Evolutionary conservation across 2,888 invertebrate species (phyloP).

Genomic region (Brachylomia viminalis): DNA sequence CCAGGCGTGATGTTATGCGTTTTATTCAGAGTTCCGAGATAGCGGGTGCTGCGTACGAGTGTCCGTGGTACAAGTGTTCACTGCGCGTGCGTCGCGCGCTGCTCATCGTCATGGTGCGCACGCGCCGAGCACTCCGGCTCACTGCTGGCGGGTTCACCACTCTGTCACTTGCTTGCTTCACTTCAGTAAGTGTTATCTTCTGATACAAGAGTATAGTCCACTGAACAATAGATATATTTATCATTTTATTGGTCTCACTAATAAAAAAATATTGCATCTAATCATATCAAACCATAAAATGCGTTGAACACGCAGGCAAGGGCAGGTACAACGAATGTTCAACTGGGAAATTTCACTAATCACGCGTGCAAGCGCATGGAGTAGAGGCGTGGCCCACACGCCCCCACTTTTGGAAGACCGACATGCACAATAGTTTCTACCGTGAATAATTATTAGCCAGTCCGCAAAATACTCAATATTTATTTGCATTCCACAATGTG

Average conservation of each 20-base stretch:
- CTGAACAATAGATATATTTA: background rate
- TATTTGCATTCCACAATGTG: too few species aligned
- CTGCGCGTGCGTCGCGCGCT: slow-evolving; percentile 75
- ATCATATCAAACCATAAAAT: slow-evolving; percentile 5
- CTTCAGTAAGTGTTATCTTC: slow-evolving; percentile 74
- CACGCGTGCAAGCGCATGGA: background rate
- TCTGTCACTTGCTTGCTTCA: slow-evolving; percentile 84
- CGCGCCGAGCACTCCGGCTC: slow-evolving; percentile 75
- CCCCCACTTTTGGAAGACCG: background rate
- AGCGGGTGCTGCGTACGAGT: slow-evolving; percentile 80
- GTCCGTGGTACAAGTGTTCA: slow-evolving; percentile 82
- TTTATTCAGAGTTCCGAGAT: slow-evolving; percentile 80
- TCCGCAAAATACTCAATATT: background rate
- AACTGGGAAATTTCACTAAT: background rate
- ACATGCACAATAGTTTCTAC: background rate
- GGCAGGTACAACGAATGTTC: background rate
- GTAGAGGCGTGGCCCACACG: background rate
- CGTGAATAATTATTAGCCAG: background rate
- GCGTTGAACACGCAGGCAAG: background rate
- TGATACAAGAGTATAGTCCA: background rate
- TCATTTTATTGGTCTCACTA: slow-evolving; percentile 15
- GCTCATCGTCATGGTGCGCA: slow-evolving; percentile 78
- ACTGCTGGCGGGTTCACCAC: slow-evolving; percentile 85
- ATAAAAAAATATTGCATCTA: slow-evolving; percentile 11
- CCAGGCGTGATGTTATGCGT: background rate